Conservation (phyloP, 2,888 invertebrate genomes). For the Aphrophora alni region DNA sequence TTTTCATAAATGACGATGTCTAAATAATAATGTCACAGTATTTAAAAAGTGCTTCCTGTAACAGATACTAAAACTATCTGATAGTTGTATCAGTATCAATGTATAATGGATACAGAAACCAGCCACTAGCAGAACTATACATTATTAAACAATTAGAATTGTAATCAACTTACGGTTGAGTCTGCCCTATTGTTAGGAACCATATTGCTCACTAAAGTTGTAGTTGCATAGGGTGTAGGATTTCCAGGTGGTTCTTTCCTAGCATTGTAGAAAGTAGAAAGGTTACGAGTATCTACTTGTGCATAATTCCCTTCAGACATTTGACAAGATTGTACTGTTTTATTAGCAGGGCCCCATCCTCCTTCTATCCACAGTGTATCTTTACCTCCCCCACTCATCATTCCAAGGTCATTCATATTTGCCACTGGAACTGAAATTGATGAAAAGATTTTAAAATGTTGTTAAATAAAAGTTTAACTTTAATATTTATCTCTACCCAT, state of each 20-base stretch:
- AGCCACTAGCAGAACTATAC: no score
- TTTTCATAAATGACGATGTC: no score
- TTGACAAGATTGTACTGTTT: conserved; percentile 63
- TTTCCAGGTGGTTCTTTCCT: conserved; percentile 69
- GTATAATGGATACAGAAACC: no score
- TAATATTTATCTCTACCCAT: no score
- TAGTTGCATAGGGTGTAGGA: conserved; percentile 77
- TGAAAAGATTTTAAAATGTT: no score
- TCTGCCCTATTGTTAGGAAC: conserved; percentile 42
- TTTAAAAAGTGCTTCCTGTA: no score
- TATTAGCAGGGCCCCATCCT: conserved; percentile 63
- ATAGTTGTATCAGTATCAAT: no score
- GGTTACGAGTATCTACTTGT: conserved; percentile 66
- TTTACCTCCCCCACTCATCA: conserved; percentile 62
- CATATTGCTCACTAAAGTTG: conserved; percentile 64
- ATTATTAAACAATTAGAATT: not conserved
- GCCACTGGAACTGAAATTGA: conserved; percentile 49
- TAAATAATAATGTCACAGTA: no score
- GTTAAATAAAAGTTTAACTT: no score
- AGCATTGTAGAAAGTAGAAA: conserved; percentile 73
- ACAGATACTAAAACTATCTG: no score
- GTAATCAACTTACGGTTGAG: conserved; percentile 31
- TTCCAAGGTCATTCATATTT: conserved; percentile 51
- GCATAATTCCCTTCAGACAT: conserved; percentile 69
- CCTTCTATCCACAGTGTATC: conserved; percentile 74